Percentiles rank a stretch among this genome's conserved stretches.
Evolutionary conservation across 2,113 vertebrate species (phyloP).

Genomic region (Cromileptes altivelis): DNA sequence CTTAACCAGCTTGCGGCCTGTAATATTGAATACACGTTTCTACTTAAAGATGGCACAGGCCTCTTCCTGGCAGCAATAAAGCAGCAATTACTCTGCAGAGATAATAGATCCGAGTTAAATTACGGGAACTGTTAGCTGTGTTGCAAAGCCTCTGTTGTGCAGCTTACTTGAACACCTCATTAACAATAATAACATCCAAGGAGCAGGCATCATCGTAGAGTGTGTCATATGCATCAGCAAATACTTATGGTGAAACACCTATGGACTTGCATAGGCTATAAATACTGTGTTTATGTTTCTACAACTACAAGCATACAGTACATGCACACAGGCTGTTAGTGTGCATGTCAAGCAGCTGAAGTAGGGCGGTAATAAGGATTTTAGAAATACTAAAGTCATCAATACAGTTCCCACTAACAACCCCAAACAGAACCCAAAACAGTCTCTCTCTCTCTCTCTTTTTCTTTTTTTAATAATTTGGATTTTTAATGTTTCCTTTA

Average conservation of each 20-base stretch:
- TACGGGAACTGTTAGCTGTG: slow-evolving; percentile 41
- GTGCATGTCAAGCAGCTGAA: neutral
- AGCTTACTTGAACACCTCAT: slow-evolving; percentile 53
- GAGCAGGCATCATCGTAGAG: slow-evolving; percentile 19
- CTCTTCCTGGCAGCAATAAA: slow-evolving; percentile 54
- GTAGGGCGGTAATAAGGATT: neutral
- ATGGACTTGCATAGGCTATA: neutral
- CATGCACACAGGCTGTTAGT: neutral
- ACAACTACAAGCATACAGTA: neutral
- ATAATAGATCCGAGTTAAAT: slow-evolving; percentile 54
- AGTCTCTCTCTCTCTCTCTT: no score
- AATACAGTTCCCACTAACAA: neutral
- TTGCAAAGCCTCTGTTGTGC: slow-evolving; percentile 38
- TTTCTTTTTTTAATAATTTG: neutral
- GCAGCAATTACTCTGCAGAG: slow-evolving; percentile 57
- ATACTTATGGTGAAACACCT: slow-evolving; percentile 17
- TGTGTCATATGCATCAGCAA: slow-evolving; percentile 27
- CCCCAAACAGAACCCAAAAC: neutral
- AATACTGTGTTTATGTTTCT: slow-evolving; percentile 23
- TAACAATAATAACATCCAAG: slow-evolving; percentile 49
- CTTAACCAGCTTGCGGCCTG: slow-evolving; percentile 53
- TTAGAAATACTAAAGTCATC: neutral
- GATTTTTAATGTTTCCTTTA: neutral
- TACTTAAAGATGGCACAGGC: slow-evolving; percentile 30
- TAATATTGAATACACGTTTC: slow-evolving; percentile 40